Evolutionary conservation across 1,140 invertebrate species (phyloP).

Genomic region (Drosophila elegans): DNA sequence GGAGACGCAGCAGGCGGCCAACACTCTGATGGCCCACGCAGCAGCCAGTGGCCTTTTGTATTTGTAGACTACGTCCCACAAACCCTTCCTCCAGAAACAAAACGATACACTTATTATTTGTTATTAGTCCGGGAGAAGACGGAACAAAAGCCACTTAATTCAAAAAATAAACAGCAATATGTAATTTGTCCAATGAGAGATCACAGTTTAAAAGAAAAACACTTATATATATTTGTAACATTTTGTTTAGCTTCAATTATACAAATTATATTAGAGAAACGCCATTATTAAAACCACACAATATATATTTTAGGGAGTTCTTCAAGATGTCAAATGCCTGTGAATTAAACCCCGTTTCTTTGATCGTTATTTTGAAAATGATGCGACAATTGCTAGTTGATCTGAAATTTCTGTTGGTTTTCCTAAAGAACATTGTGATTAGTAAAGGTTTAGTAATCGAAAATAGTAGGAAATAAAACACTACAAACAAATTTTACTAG

Average conservation of each 20-base stretch:
- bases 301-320: constrained; percentile 8
- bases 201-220: constrained; percentile 20
- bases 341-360: neutral
- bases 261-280: constrained; percentile 70
- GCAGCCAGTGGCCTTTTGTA: constrained; percentile 90
- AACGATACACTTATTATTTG: constrained; percentile 38
- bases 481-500: too few relatives aligned
- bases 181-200: constrained; percentile 39
- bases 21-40: constrained; percentile 94
- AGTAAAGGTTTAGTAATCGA: constrained; percentile 12
- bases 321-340: neutral
- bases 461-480: neutral
- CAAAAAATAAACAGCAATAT: constrained; percentile 35
- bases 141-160: constrained; percentile 19
- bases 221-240: constrained; percentile 62
- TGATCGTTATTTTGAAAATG: neutral
- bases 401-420: neutral
- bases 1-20: constrained; percentile 95
- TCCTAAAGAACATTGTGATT: constrained; percentile 14
- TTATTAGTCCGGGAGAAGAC: constrained; percentile 48
- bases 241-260: constrained; percentile 79
- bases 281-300: constrained; percentile 8
- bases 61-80: constrained; percentile 85
- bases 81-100: constrained; percentile 13
- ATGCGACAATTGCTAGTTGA: neutral